These are phyloP conservation scores for Eurytemora carolleeae DNA, from an alignment of 1,140 invertebrate species.

Conservation along the genomic window DNA sequence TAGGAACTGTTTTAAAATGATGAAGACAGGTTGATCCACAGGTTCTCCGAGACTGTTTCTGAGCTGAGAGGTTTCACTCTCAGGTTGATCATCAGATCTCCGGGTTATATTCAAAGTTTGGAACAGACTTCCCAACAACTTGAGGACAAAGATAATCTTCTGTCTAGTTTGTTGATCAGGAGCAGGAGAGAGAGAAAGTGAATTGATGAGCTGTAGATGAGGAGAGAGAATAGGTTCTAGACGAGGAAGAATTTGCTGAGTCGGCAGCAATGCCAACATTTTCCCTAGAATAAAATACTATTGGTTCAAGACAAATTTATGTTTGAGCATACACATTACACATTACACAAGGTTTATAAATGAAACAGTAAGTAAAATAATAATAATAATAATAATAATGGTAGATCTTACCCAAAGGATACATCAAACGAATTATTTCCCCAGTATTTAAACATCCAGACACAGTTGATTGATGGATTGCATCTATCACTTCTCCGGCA, in stretches of 20 bases:
- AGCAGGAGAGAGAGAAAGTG: slow-evolving; percentile 25
- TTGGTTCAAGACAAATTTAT: too few relatives aligned
- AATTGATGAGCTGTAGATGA: slow-evolving; percentile 39
- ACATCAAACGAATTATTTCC: slow-evolving; percentile 51
- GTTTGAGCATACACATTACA: too few relatives aligned
- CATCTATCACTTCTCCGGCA: slow-evolving; percentile 42
- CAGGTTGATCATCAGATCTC: background rate
- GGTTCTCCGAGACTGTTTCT: slow-evolving; percentile 16
- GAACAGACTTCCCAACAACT: slow-evolving; percentile 48
- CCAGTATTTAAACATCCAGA: slow-evolving; percentile 34
- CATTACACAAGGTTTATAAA: too few relatives aligned
- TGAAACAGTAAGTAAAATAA: too few relatives aligned
- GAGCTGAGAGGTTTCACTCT: slow-evolving; percentile 2
- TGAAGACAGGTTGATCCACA: slow-evolving; percentile 29
- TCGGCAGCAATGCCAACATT: slow-evolving; percentile 42
- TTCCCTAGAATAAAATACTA: too few relatives aligned
- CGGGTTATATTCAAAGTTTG: slow-evolving; percentile 34
- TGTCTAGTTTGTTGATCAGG: slow-evolving; percentile 27
- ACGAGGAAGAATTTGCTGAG: slow-evolving; percentile 41
- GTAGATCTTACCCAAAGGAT: slow-evolving; percentile 37
- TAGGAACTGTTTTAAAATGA: slow-evolving; percentile 38
- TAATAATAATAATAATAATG: too few relatives aligned
- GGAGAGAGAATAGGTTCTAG: slow-evolving; percentile 45
- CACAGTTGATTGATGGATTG: slow-evolving; percentile 34
- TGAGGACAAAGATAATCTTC: slow-evolving; percentile 34